Conservation (phyloP, 2,113 vertebrate genomes). For the Heterochromis multidens region DNA sequence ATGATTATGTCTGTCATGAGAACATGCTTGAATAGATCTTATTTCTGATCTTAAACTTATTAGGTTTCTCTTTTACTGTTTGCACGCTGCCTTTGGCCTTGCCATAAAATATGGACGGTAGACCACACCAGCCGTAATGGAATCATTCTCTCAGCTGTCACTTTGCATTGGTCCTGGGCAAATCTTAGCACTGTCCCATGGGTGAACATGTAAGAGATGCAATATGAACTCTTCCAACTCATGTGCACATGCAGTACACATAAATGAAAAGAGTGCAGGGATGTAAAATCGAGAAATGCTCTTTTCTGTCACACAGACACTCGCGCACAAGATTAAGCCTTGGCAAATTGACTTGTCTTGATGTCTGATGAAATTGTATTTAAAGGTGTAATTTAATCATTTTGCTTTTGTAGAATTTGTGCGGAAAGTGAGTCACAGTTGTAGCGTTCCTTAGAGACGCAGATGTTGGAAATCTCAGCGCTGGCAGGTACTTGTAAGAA, state of each 20-base stretch:
- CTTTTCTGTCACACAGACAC: not conserved
- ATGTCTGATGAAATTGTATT: constrained; percentile 54
- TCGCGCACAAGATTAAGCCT: constrained; percentile 21
- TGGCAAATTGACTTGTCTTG: constrained; percentile 52
- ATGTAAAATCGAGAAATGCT: not conserved
- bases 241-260: not conserved
- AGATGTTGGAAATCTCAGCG: constrained; percentile 8
- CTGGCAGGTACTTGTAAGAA: constrained; percentile 21
- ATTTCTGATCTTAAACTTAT: constrained; percentile 12
- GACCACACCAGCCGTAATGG: constrained; percentile 31
- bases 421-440: constrained; percentile 16
- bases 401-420: constrained; percentile 13
- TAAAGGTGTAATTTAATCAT: constrained; percentile 62
- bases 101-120: not conserved
- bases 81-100: not conserved
- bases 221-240: constrained; percentile 16
- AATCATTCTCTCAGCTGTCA: constrained; percentile 58
- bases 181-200: constrained; percentile 27
- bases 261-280: not conserved
- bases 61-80: not conserved
- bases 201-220: constrained; percentile 15
- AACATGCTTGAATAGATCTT: not conserved
- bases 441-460: constrained; percentile 12
- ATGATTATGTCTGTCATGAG: not conserved
- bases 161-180: constrained; percentile 43